phyloP scores from a whole-genome alignment of 1,140 invertebrate genomes.

The Uloborus diversus region DNA sequence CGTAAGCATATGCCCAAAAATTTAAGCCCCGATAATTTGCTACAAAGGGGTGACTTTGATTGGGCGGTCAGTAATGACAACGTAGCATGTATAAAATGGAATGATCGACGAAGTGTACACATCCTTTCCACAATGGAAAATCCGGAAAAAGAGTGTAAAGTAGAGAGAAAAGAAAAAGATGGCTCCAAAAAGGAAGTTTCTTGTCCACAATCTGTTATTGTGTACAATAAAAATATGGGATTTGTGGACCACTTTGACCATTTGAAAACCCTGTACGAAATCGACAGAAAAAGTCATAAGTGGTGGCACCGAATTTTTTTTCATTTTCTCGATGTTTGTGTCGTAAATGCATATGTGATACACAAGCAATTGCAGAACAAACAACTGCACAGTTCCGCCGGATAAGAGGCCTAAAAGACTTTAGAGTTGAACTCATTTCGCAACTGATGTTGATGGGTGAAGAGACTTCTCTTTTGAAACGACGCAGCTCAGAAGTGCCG shows the following conservation, averaged over 20 bases:
- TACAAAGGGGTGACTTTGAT: too few relatives aligned
- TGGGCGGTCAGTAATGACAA: too few relatives aligned
- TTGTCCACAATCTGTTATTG: neutral
- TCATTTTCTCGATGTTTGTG: constrained; percentile 3
- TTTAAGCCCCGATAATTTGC: neutral
- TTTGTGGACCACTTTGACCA: constrained; percentile 19
- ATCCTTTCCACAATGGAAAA: neutral
- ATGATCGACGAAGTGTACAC: too few relatives aligned
- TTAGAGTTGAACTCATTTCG: neutral
- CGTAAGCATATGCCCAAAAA: neutral
- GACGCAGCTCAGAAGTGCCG: neutral
- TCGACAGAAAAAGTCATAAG: constrained; percentile 4
- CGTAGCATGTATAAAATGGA: too few relatives aligned
- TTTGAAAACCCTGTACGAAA: constrained; percentile 1
- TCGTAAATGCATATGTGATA: neutral
- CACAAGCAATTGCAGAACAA: neutral
- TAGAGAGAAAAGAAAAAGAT: neutral
- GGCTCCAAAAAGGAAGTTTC: neutral
- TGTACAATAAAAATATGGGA: neutral
- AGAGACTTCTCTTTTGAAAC: neutral
- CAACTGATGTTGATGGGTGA: neutral
- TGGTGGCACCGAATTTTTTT: constrained; percentile 13
- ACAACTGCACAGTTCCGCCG: neutral
- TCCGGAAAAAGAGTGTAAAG: neutral
- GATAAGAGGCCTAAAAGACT: constrained; percentile 1